Evolutionary conservation across 2,888 invertebrate genomes (phyloP).

Genomic region (Mesoligia furuncula): DNA sequence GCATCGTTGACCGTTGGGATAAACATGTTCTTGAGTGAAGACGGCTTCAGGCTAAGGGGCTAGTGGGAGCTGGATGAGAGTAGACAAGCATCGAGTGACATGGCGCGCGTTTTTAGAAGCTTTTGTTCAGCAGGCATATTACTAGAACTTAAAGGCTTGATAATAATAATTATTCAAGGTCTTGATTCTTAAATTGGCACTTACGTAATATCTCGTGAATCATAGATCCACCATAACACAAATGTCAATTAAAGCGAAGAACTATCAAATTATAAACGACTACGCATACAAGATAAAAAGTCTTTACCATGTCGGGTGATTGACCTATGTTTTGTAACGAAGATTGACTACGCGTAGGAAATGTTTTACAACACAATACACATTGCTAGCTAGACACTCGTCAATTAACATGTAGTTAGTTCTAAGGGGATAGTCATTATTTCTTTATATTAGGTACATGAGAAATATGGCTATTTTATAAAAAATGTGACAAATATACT

Average conservation of each 20-base stretch:
- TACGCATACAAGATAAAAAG: conserved; percentile 4
- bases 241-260: conserved; percentile 14
- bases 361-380: conserved; percentile 11
- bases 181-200: conserved; percentile 3
- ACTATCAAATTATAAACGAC: conserved; percentile 25
- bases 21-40: background rate
- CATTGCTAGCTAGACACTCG: background rate
- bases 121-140: background rate
- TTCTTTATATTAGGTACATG: background rate
- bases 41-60: background rate
- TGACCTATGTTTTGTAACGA: conserved; percentile 24
- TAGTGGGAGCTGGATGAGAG: background rate
- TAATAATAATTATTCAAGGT: background rate
- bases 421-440: background rate
- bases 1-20: background rate
- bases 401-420: conserved; percentile 1
- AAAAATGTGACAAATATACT: background rate
- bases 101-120: background rate
- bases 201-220: conserved; percentile 8
- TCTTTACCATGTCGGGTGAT: conserved; percentile 27
- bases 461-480: background rate
- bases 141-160: background rate
- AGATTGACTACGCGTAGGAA: conserved; percentile 4
- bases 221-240: background rate
- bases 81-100: background rate